Percentiles rank a stretch among this genome's conserved stretches.
Evolutionary conservation across 2,797 vertebrate genomes (phyloP).

Genomic region (Iguana delicatissima): DNA sequence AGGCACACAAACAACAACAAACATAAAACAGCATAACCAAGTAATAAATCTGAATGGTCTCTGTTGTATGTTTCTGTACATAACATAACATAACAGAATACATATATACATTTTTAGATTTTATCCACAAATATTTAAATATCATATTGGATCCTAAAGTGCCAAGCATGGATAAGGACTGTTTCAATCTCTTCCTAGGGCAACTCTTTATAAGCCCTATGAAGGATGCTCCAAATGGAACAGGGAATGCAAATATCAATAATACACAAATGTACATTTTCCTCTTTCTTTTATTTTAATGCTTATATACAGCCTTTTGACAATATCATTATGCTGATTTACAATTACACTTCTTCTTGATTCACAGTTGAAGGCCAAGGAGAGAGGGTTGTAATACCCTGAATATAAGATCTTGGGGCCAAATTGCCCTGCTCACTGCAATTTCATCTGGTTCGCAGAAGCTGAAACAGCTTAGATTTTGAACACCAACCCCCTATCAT

Average conservation of each 20-base stretch:
- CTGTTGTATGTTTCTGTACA: slow-evolving; percentile 48
- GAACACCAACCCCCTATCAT: too few species aligned
- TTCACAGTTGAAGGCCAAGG: background rate
- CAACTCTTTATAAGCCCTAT: background rate
- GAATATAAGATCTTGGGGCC: background rate
- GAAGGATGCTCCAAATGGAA: background rate
- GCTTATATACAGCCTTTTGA: background rate
- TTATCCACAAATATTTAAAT: background rate
- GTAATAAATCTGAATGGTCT: background rate
- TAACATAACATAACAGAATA: slow-evolving; percentile 17
- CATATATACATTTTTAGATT: background rate
- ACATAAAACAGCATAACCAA: background rate
- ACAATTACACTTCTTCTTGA: background rate
- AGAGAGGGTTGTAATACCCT: background rate
- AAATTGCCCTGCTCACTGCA: background rate
- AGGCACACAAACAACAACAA: too few species aligned
- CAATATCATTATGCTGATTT: too few species aligned
- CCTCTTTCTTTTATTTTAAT: background rate
- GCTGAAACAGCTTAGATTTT: too few species aligned
- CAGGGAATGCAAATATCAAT: background rate
- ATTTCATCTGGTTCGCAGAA: background rate
- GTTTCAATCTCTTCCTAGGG: background rate
- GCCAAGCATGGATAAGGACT: background rate
- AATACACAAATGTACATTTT: background rate
- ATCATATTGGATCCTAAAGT: background rate